These are phyloP conservation scores for Pedicia rivosa DNA, from an alignment of 2,888 invertebrate species.

Conservation along the genomic window DNA sequence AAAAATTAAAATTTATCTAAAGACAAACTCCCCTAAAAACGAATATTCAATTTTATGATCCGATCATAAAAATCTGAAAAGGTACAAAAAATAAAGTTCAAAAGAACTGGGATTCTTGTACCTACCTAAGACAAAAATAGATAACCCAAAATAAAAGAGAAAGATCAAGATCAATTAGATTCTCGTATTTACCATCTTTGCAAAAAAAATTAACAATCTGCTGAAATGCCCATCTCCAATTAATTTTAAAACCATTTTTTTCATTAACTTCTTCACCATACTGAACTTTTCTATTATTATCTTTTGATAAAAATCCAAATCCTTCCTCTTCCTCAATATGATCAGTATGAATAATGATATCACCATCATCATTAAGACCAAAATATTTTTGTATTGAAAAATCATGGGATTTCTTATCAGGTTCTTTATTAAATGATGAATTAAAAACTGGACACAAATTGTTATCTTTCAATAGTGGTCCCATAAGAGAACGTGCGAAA, in stretches of 20 bases:
- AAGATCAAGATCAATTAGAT: too few species aligned
- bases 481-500: conserved; percentile 24
- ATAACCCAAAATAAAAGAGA: too few species aligned
- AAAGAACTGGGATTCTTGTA: too few species aligned
- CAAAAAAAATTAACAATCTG: neutral
- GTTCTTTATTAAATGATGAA: neutral
- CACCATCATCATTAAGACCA: conserved; percentile 28
- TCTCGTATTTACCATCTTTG: too few species aligned
- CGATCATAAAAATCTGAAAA: neutral
- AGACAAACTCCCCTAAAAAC: neutral
- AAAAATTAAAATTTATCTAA: neutral
- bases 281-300: neutral
- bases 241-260: conserved; percentile 6
- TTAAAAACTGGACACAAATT: conserved; percentile 9
- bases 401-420: neutral
- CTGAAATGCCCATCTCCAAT: neutral
- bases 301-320: conserved; percentile 13
- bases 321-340: conserved; percentile 25
- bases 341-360: conserved; percentile 16
- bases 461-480: conserved; percentile 23
- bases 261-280: conserved; percentile 19
- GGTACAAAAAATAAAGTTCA: too few species aligned
- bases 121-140: too few species aligned
- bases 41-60: neutral
- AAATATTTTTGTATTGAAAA: conserved; percentile 24